Base-by-base conservation (phyloP, 2,797 vertebrate genomes). In the Novumbra hubbsi region DNA sequence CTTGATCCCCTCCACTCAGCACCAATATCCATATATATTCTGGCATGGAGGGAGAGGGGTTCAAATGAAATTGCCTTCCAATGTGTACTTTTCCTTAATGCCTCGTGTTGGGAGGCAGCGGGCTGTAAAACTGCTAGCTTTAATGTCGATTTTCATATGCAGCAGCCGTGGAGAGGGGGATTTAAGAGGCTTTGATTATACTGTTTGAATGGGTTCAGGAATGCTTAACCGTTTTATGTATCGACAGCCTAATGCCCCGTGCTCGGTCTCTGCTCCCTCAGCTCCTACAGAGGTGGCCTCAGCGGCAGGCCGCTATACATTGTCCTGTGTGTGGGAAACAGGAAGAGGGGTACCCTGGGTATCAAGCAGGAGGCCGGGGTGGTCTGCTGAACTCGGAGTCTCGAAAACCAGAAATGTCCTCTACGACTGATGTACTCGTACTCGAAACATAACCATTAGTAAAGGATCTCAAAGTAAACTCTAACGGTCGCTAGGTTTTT, bases 101-200 rank as follows among this genome's bases (percentile, higher is more conserved):
- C 55, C 30, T 68, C 55, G 57, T 67, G 72, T 73, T 66, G 71
- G 71, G 60, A 27, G 45, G 79, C 60, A 67, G 62, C 15, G 48
- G 48, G 75, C 73, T 50, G 66, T 68, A 70, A 82, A 82, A 76
- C 70, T 48, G 65, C 72, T 4, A 11, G 73, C 73, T 81, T 86
- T 81, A 84, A 81, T 79, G 77, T 76, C 63, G 67, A 70, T 78
- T 76, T 77, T 75, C 66, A 68, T 72, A 66, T 71, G 2, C 72
- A 14, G 70, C 70, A 6, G 17, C 41, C 41, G 49, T 74, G 38
- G 62, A 55, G 68, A 74, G 70, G 45, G 49, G 48, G 11, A 78
- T 67, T 85, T 71, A 70, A 77, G 72, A 78, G 71, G 75, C 64
- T 19, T 77, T 70, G 69, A 80, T 78, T 75, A 73, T 72, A 57